Conservation (phyloP, 2,888 invertebrate species). For the Aplocera efformata region DNA sequence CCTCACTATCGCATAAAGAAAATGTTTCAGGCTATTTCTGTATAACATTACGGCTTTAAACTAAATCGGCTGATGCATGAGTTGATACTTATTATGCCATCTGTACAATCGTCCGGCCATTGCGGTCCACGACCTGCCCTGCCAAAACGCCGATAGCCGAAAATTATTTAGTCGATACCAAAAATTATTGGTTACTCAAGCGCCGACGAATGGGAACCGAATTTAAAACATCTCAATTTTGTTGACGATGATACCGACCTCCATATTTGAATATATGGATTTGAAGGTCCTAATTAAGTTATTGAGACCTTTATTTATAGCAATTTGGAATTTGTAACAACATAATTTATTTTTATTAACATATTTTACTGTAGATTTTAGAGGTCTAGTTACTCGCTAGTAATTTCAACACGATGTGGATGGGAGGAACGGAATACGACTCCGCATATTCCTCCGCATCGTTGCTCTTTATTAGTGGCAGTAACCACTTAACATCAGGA, state of each 20-base stretch:
- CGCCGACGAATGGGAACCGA: constrained; percentile 50
- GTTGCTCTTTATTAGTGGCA: too few relatives aligned
- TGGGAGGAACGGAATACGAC: too few relatives aligned
- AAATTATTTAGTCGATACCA: constrained; percentile 72
- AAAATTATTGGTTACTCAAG: constrained; percentile 64
- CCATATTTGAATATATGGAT: constrained; percentile 3
- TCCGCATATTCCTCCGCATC: too few relatives aligned
- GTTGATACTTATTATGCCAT: constrained; percentile 48
- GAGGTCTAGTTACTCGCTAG: too few relatives aligned
- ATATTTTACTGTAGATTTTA: too few relatives aligned
- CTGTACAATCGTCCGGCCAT: constrained; percentile 52
- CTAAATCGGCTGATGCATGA: too few relatives aligned
- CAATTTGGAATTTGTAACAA: neutral
- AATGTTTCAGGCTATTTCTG: too few relatives aligned
- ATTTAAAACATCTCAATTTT: constrained; percentile 70
- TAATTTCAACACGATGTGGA: too few relatives aligned
- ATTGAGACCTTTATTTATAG: neutral
- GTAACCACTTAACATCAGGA: too few relatives aligned
- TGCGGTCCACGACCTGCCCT: constrained; percentile 57
- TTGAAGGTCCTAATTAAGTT: neutral
- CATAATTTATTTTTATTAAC: neutral
- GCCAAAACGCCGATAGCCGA: constrained; percentile 68
- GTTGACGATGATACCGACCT: constrained; percentile 26
- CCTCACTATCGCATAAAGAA: too few relatives aligned
- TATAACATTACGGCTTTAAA: too few relatives aligned